These are phyloP conservation scores for Cryptoblepharus egeriae DNA, from an alignment of 2,797 vertebrate species.

Conservation along the genomic window DNA sequence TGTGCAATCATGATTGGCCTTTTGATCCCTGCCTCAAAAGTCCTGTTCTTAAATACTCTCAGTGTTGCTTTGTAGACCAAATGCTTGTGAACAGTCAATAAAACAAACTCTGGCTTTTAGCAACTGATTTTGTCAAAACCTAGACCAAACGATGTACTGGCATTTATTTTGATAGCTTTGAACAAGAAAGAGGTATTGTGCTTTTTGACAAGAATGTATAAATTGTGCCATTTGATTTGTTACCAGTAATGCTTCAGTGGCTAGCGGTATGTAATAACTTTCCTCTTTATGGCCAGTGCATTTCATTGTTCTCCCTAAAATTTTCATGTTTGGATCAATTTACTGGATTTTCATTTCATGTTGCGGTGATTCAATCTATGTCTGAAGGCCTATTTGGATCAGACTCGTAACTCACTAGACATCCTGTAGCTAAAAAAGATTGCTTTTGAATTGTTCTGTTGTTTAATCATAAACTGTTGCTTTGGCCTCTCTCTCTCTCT, in stretches of 20 bases:
- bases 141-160: not conserved
- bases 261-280: slow-evolving; percentile 15
- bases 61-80: not conserved
- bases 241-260: not conserved
- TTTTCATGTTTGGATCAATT: slow-evolving; percentile 66
- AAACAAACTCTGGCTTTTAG: not conserved
- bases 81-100: not conserved
- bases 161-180: not conserved
- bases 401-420: slow-evolving; percentile 69
- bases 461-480: slow-evolving; percentile 78
- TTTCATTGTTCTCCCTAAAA: slow-evolving; percentile 21
- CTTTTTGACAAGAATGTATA: slow-evolving; percentile 20
- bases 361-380: slow-evolving; percentile 66
- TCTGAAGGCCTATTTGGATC: slow-evolving; percentile 67
- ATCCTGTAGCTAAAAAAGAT: slow-evolving; percentile 76
- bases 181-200: slow-evolving; percentile 32
- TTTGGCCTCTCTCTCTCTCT: no score
- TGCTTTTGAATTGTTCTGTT: slow-evolving; percentile 77
- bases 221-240: slow-evolving; percentile 37
- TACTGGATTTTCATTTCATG: slow-evolving; percentile 73
- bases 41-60: not conserved
- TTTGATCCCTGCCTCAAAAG: no score
- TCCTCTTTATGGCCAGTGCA: slow-evolving; percentile 10
- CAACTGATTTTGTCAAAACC: slow-evolving; percentile 23
- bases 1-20: not conserved